phyloP scores from a whole-genome alignment of 2,113 vertebrate genomes.

The Ophthalmolycus amberensis region DNA sequence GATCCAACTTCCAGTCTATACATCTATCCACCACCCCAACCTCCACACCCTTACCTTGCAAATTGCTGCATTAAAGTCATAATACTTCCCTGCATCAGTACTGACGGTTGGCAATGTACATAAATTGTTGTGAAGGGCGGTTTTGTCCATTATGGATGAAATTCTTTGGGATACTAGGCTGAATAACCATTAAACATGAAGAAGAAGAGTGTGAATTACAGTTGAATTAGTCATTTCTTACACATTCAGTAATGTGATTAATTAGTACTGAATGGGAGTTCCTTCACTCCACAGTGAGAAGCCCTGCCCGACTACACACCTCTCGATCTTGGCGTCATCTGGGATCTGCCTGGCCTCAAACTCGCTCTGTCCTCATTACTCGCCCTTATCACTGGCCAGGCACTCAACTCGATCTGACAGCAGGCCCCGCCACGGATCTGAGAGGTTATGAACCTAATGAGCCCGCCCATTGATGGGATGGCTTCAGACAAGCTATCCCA shows the following conservation, averaged over 20 bases:
- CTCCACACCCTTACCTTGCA: neutral
- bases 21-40: neutral
- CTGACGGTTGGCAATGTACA: neutral
- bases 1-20: neutral
- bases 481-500: slow-evolving; percentile 82
- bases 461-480: slow-evolving; percentile 80
- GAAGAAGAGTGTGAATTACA: neutral
- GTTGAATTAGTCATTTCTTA: neutral
- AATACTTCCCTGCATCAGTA: neutral
- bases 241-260: neutral
- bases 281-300: slow-evolving; percentile 1
- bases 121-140: neutral
- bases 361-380: slow-evolving; percentile 80
- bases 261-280: slow-evolving; percentile 13
- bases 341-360: slow-evolving; percentile 66
- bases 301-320: slow-evolving; percentile 40
- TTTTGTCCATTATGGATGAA: neutral
- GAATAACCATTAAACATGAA: neutral
- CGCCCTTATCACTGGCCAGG: slow-evolving; percentile 82
- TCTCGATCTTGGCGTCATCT: slow-evolving; percentile 72
- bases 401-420: slow-evolving; percentile 81
- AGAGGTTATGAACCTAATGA: slow-evolving; percentile 88
- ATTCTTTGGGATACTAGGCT: neutral
- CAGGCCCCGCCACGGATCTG: slow-evolving; percentile 77
- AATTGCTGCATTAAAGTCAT: neutral